Conservation (phyloP, 2,888 invertebrate species). For the Pristionchus maxplancki region DNA sequence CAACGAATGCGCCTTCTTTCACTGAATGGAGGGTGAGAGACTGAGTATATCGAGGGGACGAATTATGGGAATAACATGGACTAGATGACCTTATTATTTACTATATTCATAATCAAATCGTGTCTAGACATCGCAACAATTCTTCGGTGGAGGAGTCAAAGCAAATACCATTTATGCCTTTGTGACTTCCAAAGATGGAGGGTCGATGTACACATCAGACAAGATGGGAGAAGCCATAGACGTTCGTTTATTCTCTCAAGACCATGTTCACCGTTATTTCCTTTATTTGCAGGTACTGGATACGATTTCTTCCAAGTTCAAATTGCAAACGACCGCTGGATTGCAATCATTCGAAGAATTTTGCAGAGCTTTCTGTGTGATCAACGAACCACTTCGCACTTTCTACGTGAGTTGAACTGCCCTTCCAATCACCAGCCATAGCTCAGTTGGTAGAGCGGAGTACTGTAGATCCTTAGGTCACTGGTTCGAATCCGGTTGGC, state of each 20-base stretch:
- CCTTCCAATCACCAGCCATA: background rate
- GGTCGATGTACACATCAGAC: background rate
- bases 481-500: constrained; percentile 34
- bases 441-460: constrained; percentile 56
- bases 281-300: constrained; percentile 64
- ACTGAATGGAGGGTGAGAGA: background rate
- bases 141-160: constrained; percentile 10
- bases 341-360: constrained; percentile 68
- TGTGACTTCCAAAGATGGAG: constrained; percentile 67
- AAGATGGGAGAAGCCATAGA: constrained; percentile 39
- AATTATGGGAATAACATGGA: background rate
- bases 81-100: background rate
- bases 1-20: constrained; percentile 52
- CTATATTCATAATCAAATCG: background rate
- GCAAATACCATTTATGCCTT: constrained; percentile 74
- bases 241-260: background rate
- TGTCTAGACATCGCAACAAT: constrained; percentile 10
- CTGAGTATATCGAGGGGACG: background rate
- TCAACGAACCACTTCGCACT: constrained; percentile 76
- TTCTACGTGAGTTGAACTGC: constrained; percentile 66
- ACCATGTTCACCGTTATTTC: background rate
- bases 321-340: constrained; percentile 58
- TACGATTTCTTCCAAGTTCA: constrained; percentile 68
- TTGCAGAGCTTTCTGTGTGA: constrained; percentile 73
- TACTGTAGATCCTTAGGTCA: constrained; percentile 53